Conservation (phyloP, 2,113 vertebrate genomes). For the Puntigrus tetrazona region DNA sequence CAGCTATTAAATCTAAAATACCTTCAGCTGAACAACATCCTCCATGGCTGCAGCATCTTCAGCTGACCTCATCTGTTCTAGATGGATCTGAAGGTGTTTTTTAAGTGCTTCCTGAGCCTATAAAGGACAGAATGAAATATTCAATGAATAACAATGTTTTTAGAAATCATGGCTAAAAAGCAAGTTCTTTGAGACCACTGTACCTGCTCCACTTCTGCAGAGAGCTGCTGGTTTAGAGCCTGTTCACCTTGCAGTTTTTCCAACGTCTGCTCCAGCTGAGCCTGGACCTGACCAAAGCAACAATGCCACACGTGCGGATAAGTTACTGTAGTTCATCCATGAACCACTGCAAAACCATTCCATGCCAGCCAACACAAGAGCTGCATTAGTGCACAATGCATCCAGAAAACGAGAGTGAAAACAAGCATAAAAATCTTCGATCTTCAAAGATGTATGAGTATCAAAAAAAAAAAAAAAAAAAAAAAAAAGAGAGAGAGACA, state of each 20-base stretch:
- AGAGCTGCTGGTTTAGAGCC: slow-evolving; percentile 75
- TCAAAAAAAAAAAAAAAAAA: no score
- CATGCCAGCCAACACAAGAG: slow-evolving; percentile 4
- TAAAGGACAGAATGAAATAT: not conserved
- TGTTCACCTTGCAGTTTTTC: slow-evolving; percentile 75
- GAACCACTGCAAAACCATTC: not conserved
- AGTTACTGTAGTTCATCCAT: not conserved
- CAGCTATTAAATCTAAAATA: slow-evolving; percentile 55
- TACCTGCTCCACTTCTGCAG: slow-evolving; percentile 82
- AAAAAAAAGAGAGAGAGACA: no score
- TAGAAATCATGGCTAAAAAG: not conserved
- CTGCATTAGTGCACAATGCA: slow-evolving; percentile 23
- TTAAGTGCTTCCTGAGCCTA: slow-evolving; percentile 13
- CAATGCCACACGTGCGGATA: not conserved
- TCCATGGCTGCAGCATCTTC: slow-evolving; percentile 71
- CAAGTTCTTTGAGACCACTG: not conserved
- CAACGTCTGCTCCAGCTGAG: slow-evolving; percentile 75
- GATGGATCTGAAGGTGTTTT: slow-evolving; percentile 79
- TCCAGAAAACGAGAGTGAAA: not conserved
- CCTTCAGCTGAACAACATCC: slow-evolving; percentile 83
- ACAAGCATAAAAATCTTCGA: not conserved
- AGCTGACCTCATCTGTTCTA: slow-evolving; percentile 80
- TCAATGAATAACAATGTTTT: not conserved
- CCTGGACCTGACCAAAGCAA: slow-evolving; percentile 72
- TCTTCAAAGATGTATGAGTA: not conserved